Percentiles rank a stretch among this genome's conserved stretches.
Evolutionary conservation across 2,113 vertebrate species (phyloP).

Genomic region (Campylomormyrus numenius): DNA sequence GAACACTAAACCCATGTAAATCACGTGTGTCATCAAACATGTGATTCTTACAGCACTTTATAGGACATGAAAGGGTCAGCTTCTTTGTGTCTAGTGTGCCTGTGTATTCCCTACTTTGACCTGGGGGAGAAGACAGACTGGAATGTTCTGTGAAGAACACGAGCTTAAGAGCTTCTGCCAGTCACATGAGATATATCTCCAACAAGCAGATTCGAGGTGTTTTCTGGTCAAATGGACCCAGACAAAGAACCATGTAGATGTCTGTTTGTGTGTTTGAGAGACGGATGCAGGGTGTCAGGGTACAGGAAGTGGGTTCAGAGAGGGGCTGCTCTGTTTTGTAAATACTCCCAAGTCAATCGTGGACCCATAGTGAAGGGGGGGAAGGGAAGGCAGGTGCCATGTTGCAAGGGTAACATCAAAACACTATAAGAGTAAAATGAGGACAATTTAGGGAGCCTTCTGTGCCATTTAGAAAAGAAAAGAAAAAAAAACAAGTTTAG

Average conservation of each 20-base stretch:
- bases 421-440: background rate
- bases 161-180: constrained; percentile 47
- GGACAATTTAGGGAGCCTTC: background rate
- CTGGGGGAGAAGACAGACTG: constrained; percentile 16
- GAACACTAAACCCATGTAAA: background rate
- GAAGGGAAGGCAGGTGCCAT: constrained; percentile 22
- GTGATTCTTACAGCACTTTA: background rate
- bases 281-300: constrained; percentile 7
- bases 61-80: constrained; percentile 20
- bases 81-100: constrained; percentile 1
- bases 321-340: constrained; percentile 54
- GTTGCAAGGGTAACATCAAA: constrained; percentile 12
- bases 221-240: constrained; percentile 56
- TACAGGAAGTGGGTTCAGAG: constrained; percentile 18
- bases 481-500: no score
- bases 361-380: constrained; percentile 33
- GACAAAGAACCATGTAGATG: constrained; percentile 54
- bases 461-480: background rate
- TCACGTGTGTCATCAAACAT: background rate
- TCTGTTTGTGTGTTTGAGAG: constrained; percentile 13
- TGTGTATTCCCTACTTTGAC: background rate
- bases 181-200: constrained; percentile 32
- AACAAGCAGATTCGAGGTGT: constrained; percentile 36
- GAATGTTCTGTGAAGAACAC: constrained; percentile 16
- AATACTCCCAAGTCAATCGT: constrained; percentile 45